phyloP scores from a whole-genome alignment of 2,113 vertebrate species.

The Antechinus flavipes region DNA sequence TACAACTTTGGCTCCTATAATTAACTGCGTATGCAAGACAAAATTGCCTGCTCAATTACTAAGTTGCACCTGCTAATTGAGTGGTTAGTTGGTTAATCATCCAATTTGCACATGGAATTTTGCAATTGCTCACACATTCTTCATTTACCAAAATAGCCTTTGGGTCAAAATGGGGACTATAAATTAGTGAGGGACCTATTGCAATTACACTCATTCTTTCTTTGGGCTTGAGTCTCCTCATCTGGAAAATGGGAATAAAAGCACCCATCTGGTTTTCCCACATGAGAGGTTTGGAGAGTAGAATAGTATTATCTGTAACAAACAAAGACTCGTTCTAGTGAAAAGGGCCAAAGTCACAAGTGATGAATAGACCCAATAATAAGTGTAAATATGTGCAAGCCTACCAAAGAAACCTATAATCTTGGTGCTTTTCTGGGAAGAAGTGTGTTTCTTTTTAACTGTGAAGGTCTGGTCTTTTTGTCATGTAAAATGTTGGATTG shows the following conservation, averaged over 20 bases:
- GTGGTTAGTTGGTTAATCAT: not conserved
- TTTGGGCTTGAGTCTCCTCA: not conserved
- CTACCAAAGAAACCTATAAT: not conserved
- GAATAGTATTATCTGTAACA: not conserved
- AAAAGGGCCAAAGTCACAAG: not conserved
- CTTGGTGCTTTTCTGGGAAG: not conserved
- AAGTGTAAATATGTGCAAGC: not conserved
- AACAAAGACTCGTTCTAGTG: not conserved
- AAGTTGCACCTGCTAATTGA: not conserved
- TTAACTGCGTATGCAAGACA: conserved; percentile 1
- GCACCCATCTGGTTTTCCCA: not conserved
- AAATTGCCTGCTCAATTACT: not conserved
- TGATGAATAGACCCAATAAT: not conserved
- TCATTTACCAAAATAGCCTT: conserved; percentile 11
- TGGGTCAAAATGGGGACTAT: not conserved
- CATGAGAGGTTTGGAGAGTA: not conserved
- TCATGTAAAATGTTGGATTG: not conserved
- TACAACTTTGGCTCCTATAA: conserved; percentile 4
- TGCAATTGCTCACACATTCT: not conserved
- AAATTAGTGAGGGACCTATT: not conserved
- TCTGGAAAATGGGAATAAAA: not conserved
- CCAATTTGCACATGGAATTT: not conserved
- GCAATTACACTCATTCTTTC: not conserved
- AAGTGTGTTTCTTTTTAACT: not conserved
- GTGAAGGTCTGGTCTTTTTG: not conserved